Evolutionary conservation across 2,113 vertebrate species (phyloP), one percentile per base, ranked within the genome.

Genomic region (Acanthisitta chloris): DNA sequence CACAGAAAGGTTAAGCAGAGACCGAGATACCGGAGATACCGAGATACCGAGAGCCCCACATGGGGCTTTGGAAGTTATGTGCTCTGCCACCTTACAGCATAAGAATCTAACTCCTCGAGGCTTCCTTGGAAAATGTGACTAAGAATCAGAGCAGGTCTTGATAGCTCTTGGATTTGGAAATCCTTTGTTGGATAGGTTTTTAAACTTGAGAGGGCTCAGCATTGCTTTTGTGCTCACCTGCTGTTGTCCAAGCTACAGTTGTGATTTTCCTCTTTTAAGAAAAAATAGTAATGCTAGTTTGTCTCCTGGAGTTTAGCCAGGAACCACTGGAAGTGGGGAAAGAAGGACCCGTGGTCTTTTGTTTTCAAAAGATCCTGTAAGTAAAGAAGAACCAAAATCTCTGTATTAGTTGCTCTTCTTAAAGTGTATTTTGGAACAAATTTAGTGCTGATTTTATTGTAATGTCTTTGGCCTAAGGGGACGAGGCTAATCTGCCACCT

Each of bases 371-470:
- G 51, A 66, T 11, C 3, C 8, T 43, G 5, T 51, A 55, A 80
- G 38, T 84, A 49, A 73, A 66, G 51, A 38, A 83, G 52, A 88
- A 45, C 8, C 20, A 45, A 74, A 71, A 62, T 2, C 28, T 80
- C 17, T 61, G 8, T 70, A 36, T 54, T 57, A 48, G n/a, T 78
- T 54, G 34, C 48, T 78, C 40, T 33, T 64, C 36, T 42, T 66
- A 52, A 46, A 67, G 40, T 71, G 36, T 67, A 58, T 81, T 72
- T 93, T 88, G 52, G 31, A 90, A 92, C 65, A 88, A 79, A 94
- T 71, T 86, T 64, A 86, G n/a, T 81, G 45, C 59, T 67, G 86
- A 78, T 86, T 92, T 81, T 78, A 87, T 93, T 73, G 59, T 40
- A 83, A 6, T 77, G 48, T 66, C 14, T 67, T 52, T 87, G 34